Conservation (phyloP, 2,888 invertebrate genomes). For the Mellilla xanthometata region DNA sequence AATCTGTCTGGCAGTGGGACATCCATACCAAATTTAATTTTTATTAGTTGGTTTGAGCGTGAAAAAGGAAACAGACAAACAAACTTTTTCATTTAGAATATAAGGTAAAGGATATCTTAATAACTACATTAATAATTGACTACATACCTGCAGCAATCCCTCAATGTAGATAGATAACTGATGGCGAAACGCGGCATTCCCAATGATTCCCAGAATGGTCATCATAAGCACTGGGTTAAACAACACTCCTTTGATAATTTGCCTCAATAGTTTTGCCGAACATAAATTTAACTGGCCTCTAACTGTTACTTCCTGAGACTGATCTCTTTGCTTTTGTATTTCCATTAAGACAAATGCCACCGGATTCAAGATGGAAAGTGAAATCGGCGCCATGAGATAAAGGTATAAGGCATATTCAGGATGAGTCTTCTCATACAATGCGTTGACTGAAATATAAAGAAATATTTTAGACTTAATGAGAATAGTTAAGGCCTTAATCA, state of each 20-base stretch:
- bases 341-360: slow-evolving; percentile 95
- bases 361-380: slow-evolving; percentile 95
- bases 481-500: no score
- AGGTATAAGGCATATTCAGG: slow-evolving; percentile 95
- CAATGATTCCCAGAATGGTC: slow-evolving; percentile 95
- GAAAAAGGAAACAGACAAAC: no score
- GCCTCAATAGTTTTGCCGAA: slow-evolving; percentile 62
- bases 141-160: slow-evolving; percentile 87
- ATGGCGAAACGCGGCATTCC: slow-evolving; percentile 91
- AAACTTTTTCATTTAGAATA: no score
- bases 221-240: slow-evolving; percentile 95
- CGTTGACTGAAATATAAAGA: slow-evolving; percentile 84
- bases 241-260: slow-evolving; percentile 87
- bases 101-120: no score
- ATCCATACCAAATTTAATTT: no score
- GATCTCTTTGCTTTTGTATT: slow-evolving; percentile 84
- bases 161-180: slow-evolving; percentile 89
- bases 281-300: slow-evolving; percentile 46
- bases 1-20: no score
- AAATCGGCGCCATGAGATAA: slow-evolving; percentile 97
- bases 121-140: not conserved
- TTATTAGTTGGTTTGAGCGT: no score
- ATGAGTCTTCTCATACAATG: slow-evolving; percentile 92
- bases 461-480: no score
- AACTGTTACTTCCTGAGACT: slow-evolving; percentile 38